Base-by-base conservation (phyloP, 2,888 invertebrate genomes). In the Pammene fasciana region DNA sequence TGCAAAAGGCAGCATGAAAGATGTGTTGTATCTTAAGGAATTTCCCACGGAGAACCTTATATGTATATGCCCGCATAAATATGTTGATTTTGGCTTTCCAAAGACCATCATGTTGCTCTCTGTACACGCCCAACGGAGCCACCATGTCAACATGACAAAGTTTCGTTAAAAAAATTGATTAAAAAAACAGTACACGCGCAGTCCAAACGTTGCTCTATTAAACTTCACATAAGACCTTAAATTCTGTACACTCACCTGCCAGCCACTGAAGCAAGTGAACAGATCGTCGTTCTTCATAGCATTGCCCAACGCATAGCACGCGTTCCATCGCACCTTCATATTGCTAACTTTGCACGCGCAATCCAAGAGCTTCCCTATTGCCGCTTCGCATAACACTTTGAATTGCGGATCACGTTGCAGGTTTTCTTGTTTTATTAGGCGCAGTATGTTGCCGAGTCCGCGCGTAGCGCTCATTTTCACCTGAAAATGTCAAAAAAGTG, bases 301-400 rank as follows among this genome's bases (percentile, higher is more conserved):
- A 78, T 96, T 96, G 34, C 97, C 96, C 68, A 97, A 88, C 0
- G 97, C 97, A 83, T 97, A 96, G 84, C 98, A 98, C 0, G 97
- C 96, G 86, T 98, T 98, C 98, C 98, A 98, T 65, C 97, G 94
- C 46, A 97, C 97, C 92, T 98, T 98, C 94, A 97, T 96, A 83
- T 95, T 95, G 61, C 94, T 94, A 38, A 95, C 96, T 46, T 94
- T 93, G 9, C 93, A 94, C 16, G 96, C 94, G 83, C 95, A 96
- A 75, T 95, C 94, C 65, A 96, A 89, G 55, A 98, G 91, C 76
- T 94, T 94, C 74, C 91, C 88, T 72, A 97, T 94, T 4, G 95
- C 95, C 0, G 85, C 83, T 75, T 94, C 93, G 67, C 94, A 92
- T 64, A 94, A 86, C 46, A 91, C 86, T 73, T 91, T 93, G 75